A percentile compares a stretch with the other conserved stretches of the same genome.
Evolutionary conservation across 1,140 invertebrate genomes (phyloP).

Genomic region (Cotesia typhae): DNA sequence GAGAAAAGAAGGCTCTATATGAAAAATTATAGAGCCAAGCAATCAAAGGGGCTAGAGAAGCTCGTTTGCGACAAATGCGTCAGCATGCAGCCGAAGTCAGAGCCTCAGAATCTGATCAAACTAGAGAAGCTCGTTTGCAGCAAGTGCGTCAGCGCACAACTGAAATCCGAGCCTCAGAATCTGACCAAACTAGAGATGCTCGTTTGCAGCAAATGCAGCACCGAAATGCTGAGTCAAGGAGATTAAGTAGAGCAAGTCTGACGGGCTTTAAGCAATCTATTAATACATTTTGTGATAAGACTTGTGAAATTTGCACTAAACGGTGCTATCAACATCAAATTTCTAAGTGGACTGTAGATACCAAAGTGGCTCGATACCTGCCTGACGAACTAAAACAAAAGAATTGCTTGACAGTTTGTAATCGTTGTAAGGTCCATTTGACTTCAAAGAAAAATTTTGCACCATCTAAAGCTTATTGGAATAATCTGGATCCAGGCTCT

Average conservation of each 20-base stretch:
- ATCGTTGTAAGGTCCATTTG: background rate
- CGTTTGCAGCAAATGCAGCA: conserved; percentile 1
- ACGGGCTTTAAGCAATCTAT: background rate
- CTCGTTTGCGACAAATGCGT: background rate
- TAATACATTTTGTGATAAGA: conserved; percentile 14
- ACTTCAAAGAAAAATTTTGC: background rate
- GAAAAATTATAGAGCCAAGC: background rate
- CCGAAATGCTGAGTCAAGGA: background rate
- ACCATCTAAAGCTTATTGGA: conserved; percentile 23
- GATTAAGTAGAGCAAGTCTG: background rate
- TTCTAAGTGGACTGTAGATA: background rate
- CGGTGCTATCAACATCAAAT: conserved; percentile 15
- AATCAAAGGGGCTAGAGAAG: background rate
- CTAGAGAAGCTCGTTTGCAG: background rate
- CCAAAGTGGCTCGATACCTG: background rate
- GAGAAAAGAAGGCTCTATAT: no score
- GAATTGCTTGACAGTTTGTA: background rate
- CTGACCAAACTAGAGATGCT: background rate
- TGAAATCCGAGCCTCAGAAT: background rate
- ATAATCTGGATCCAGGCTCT: conserved; percentile 8
- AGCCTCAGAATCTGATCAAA: background rate
- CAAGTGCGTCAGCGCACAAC: background rate
- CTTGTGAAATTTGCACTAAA: conserved; percentile 19
- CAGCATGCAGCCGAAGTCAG: background rate
- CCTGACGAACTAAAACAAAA: background rate